A percentile compares a stretch with the other conserved stretches of the same genome.
Conservation (phyloP, 2,797 vertebrate species). For the Peromyscus attwateri region DNA sequence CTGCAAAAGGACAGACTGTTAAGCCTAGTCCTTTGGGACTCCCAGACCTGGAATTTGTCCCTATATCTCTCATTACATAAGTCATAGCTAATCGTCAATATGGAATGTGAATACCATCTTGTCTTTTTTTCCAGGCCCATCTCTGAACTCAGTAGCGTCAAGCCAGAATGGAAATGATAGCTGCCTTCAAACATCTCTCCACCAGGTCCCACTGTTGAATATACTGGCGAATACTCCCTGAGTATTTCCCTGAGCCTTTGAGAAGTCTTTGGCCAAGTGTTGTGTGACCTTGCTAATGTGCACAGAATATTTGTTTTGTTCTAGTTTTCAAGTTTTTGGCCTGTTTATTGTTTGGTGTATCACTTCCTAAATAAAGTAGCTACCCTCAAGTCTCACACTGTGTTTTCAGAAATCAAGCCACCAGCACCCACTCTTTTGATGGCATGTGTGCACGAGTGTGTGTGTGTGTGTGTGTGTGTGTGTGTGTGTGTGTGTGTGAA, state of each 20-base stretch:
- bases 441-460: not conserved
- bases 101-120: fast-evolving
- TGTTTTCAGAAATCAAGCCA: not conserved
- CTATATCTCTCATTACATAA: not conserved
- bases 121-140: not conserved
- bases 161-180: not conserved
- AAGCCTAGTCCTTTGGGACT: not conserved
- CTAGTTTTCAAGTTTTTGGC: not conserved
- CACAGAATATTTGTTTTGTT: not conserved
- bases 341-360: not conserved
- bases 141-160: not conserved
- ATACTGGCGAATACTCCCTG: not conserved
- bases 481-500: not conserved
- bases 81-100: not conserved
- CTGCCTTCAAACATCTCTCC: not conserved
- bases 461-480: not conserved
- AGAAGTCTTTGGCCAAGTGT: not conserved
- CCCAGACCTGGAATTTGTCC: too few relatives aligned
- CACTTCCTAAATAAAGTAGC: not conserved
- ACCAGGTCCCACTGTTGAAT: not conserved
- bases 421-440: not conserved
- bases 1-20: too few relatives aligned
- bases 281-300: not conserved
- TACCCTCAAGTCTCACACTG: not conserved
- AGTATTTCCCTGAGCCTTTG: not conserved